These are phyloP conservation scores for Bothrops jararaca DNA, from an alignment of 2,113 vertebrate species.

Conservation along the genomic window DNA sequence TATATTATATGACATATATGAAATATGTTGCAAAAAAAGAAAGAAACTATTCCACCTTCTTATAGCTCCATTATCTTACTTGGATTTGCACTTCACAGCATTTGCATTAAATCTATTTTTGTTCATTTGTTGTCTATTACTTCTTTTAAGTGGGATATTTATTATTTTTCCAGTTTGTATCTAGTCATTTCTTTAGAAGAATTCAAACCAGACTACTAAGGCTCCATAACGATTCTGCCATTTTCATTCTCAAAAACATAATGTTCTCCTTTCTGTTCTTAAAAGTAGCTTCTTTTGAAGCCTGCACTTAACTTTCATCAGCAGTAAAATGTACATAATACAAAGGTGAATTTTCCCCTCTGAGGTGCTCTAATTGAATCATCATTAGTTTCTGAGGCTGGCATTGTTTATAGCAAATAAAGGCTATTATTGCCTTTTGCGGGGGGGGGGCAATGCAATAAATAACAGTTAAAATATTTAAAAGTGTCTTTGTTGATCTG, in stretches of 20 bases:
- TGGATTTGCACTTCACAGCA: background rate
- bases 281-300: constrained; percentile 65
- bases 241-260: constrained; percentile 47
- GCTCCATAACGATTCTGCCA: constrained; percentile 19
- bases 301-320: constrained; percentile 66
- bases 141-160: background rate
- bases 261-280: constrained; percentile 61
- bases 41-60: background rate
- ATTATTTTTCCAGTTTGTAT: background rate
- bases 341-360: constrained; percentile 46
- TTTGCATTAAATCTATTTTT: background rate
- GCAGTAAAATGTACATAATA: constrained; percentile 51
- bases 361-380: constrained; percentile 52
- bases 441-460: constrained; percentile 36
- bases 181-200: background rate
- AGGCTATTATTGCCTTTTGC: constrained; percentile 46
- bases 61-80: background rate
- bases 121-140: background rate
- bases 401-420: background rate
- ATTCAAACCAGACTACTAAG: background rate
- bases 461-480: constrained; percentile 60
- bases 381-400: constrained; percentile 50
- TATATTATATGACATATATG: background rate
- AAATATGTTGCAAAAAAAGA: background rate
- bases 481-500: constrained; percentile 55